Evolutionary conservation across 2,888 invertebrate species (phyloP), one percentile per base, ranked within the genome.

Genomic region (Chymomyza fuscimana): DNA sequence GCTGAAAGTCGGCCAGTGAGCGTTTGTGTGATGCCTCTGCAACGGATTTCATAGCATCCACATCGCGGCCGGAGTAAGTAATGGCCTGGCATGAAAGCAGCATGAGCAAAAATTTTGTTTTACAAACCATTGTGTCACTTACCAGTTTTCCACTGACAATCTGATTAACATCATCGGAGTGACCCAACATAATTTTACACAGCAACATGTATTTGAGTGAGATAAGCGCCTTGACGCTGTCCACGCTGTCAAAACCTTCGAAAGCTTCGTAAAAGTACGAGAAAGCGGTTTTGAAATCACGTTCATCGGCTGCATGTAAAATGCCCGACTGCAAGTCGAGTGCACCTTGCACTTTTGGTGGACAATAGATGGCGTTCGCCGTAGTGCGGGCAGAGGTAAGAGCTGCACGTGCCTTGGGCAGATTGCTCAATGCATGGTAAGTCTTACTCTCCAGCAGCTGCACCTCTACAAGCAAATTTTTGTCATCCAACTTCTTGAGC

Each of bases 221-320:
- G 29, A 96, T 96, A 36, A 99, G 92, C 2, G 99, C 99, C 92
- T 97, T 98, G 5, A 95, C 94, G 88, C 95, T 96, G 86, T 98
- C 98, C 5, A 98, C 96, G 80, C 98, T 98, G 92, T 99, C 99
- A 92, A 97, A 99, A 81, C 99, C 98, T 93, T 99, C 99, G 92
- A 99, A 99, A 15, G 99, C 99, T 93, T 99, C 99, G 92, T 99
- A 99, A 91, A 99, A 99, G 91, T 99, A 99, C 68, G 99, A 99
- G 93, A 98, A 99, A 60, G 99, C 99, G 70, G 99, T 99, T 94
- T 99, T 99, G 92, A 99, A 99, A 91, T 99, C 99, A 86, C 97
- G 96, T 92, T 99, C 99, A 91, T 99, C 99, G n/a, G 99, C 99
- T 10, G 99, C 99, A 93, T 99, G 99, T 69, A 99, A 93, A 81